Base-by-base conservation (phyloP, 92 coral and sea anemone genomes). In the Parazoanthus darwini region DNA sequence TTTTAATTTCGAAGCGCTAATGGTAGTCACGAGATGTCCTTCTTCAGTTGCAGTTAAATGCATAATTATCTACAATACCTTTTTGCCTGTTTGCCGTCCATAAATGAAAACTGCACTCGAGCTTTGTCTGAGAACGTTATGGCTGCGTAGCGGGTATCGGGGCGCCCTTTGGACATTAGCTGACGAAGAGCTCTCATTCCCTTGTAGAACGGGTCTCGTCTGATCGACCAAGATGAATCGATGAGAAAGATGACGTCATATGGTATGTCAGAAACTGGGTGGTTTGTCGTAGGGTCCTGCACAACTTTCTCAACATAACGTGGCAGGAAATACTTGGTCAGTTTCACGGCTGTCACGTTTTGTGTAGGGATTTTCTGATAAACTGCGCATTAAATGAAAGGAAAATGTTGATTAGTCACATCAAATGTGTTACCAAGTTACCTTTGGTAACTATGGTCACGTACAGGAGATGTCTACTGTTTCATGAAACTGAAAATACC, bases 201-300 rank as follows among this genome's bases (percentile, higher is more conserved):
- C 37, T 68, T 80, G 6, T 81, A 48, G 58, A 93, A 93, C 36
- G 87, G 86, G n/a, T 50, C 42, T 38, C 78, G 51, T 42, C 86
- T 68, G 75, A 93, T 90, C 56, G 95, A 93, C 59, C 88, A 86
- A 9, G 95, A 93, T 2, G 93, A 88, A 74, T 93, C 95, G 84
- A 93, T 88, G 82, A 93, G 51, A 63, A 80, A 93, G 63, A 81
- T 86, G 58, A 89, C 90, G 74, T 93, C 95, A 90, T 82, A 89
- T 37, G 86, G 86, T 16, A 82, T 38, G 73, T 20, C 51, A 37
- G 79, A 43, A 23, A 56, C 54, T 7, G 89, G 71, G 85, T 58
- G 63, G 13, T 35, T 14, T 23, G 20, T 59, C 5, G 48, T 26
- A 2, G 88, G 77, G 26, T 38, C 51, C 70, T 66, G 8, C 51